Conservation (phyloP, 1,140 invertebrate species). For the Zaprionus lachaisei region DNA sequence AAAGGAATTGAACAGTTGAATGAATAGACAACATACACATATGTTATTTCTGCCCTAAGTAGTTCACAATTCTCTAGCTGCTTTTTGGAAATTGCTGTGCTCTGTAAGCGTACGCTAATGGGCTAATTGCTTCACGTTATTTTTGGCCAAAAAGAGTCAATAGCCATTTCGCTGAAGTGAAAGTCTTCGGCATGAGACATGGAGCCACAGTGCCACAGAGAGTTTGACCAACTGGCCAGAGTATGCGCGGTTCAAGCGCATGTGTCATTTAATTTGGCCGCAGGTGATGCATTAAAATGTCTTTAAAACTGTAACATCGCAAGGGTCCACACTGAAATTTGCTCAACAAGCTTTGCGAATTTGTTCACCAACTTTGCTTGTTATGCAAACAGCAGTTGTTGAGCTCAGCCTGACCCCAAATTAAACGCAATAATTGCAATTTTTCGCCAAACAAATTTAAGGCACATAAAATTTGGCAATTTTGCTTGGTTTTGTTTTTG, state of each 20-base stretch:
- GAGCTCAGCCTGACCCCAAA: conserved; percentile 60
- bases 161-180: conserved; percentile 72
- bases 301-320: conserved; percentile 65
- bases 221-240: conserved; percentile 20
- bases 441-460: conserved; percentile 60
- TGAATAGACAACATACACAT: neutral
- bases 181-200: conserved; percentile 54
- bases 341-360: neutral
- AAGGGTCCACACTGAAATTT: neutral
- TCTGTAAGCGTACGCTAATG: conserved; percentile 67
- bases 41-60: neutral
- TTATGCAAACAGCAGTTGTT: conserved; percentile 38
- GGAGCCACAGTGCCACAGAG: conserved; percentile 28
- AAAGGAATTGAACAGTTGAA: too few relatives aligned
- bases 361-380: neutral
- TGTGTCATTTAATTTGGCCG: conserved; percentile 75
- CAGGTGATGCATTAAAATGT: conserved; percentile 75
- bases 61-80: conserved; percentile 20
- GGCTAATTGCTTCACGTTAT: conserved; percentile 74
- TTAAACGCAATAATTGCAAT: conserved; percentile 64
- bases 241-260: conserved; percentile 42
- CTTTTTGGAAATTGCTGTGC: conserved; percentile 24
- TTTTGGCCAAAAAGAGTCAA: conserved; percentile 73
- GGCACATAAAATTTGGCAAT: conserved; percentile 77
- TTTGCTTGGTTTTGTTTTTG: conserved; percentile 49